A percentile compares a stretch with the other conserved stretches of the same genome.
These are phyloP conservation scores for Enteromius unitaeniatus DNA, from an alignment of 2,797 vertebrate species.

Conservation along the genomic window DNA sequence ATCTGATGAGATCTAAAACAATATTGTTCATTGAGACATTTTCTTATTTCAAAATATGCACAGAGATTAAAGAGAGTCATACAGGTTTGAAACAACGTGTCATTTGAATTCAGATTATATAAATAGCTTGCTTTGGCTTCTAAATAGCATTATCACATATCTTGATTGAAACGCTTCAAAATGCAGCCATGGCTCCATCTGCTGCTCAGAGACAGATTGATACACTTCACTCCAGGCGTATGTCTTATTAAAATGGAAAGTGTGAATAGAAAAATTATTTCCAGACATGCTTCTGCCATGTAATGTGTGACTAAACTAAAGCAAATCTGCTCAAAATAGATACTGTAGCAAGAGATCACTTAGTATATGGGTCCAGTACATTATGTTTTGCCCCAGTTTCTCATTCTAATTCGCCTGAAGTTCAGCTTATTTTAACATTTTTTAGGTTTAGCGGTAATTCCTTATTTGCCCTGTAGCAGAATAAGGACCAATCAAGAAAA, in stretches of 20 bases:
- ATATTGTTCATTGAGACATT: neutral
- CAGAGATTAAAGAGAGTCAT: neutral
- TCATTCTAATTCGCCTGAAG: slow-evolving; percentile 11
- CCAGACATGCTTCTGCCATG: neutral
- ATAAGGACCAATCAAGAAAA: neutral
- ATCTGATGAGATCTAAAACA: neutral
- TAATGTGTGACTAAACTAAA: neutral
- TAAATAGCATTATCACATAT: slow-evolving; percentile 15
- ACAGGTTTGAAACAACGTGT: neutral
- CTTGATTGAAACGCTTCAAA: slow-evolving; percentile 23
- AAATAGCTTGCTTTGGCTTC: slow-evolving; percentile 14
- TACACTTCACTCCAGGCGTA: slow-evolving; percentile 29
- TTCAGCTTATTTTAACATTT: slow-evolving; percentile 18
- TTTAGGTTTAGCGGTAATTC: slow-evolving; percentile 7
- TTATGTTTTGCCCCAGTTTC: slow-evolving; percentile 24
- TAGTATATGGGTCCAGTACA: slow-evolving; percentile 15
- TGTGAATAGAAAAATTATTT: neutral
- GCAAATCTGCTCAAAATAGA: slow-evolving; percentile 18
- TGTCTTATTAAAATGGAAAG: neutral
- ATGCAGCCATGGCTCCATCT: slow-evolving; percentile 63
- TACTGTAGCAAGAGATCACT: slow-evolving; percentile 17
- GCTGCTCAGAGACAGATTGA: slow-evolving; percentile 54
- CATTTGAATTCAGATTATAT: slow-evolving; percentile 4
- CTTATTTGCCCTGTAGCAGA: neutral
- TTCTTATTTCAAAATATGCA: neutral